phyloP scores from a whole-genome alignment of 2,888 invertebrate species.

The Tortrix viridana region DNA sequence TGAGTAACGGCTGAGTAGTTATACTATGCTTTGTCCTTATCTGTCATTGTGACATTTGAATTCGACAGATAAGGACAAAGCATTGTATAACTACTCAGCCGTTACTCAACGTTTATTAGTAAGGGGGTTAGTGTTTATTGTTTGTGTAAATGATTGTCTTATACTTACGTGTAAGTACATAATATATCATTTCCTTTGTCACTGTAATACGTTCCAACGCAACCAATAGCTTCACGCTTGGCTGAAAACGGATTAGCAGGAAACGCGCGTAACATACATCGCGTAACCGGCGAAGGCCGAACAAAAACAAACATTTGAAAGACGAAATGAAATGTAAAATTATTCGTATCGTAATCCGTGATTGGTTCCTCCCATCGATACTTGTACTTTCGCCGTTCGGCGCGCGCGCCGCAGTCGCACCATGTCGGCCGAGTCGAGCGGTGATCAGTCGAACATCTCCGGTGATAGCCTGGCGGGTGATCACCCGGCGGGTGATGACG shows the following conservation, averaged over 20 bases:
- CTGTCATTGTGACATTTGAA: too few relatives aligned
- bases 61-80: too few relatives aligned
- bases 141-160: too few relatives aligned
- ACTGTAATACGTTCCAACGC: neutral
- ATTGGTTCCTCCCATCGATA: slow-evolving; percentile 44
- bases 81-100: too few relatives aligned
- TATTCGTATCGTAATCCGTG: slow-evolving; percentile 46
- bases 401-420: slow-evolving; percentile 50
- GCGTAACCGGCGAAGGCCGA: slow-evolving; percentile 12
- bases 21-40: too few relatives aligned
- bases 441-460: slow-evolving; percentile 58
- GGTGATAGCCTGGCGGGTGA: slow-evolving; percentile 67
- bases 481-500: slow-evolving; percentile 42
- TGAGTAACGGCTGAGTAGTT: too few relatives aligned
- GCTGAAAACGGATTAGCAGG: slow-evolving; percentile 18
- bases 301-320: slow-evolving; percentile 41
- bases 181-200: neutral
- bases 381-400: slow-evolving; percentile 59
- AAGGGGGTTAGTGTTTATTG: too few relatives aligned
- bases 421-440: slow-evolving; percentile 43
- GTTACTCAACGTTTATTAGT: too few relatives aligned
- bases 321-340: slow-evolving; percentile 49
- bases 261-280: slow-evolving; percentile 32
- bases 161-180: neutral
- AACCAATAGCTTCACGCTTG: slow-evolving; percentile 19